Evolutionary conservation across 2,113 vertebrate genomes (phyloP).

Genomic region (Sceloporus tristichus): DNA sequence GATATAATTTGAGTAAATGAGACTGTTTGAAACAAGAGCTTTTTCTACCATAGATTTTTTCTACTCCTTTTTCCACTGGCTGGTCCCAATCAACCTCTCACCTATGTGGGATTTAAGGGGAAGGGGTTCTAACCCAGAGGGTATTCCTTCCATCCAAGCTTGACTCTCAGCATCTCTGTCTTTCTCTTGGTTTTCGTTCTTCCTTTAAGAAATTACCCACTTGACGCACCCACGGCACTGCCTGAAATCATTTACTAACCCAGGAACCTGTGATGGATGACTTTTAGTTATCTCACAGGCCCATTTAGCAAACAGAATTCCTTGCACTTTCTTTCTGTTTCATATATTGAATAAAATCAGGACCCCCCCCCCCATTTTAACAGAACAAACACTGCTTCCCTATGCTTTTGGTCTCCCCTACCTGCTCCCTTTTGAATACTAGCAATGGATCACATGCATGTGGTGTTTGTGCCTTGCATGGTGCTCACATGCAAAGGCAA

Average conservation of each 20-base stretch:
- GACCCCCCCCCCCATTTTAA: conserved; percentile 41
- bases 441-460: conserved; percentile 91
- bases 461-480: conserved; percentile 98
- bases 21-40: neutral
- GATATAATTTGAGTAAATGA: no score
- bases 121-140: neutral
- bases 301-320: conserved; percentile 22
- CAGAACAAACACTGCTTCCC: conserved; percentile 70
- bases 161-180: neutral
- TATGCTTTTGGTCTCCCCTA: conserved; percentile 69
- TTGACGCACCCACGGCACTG: neutral
- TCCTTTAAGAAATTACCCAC: neutral
- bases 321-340: conserved; percentile 61
- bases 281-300: conserved; percentile 31
- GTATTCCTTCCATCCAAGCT: neutral
- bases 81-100: neutral
- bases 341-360: conserved; percentile 16
- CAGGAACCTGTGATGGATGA: conserved; percentile 22
- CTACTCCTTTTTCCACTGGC: neutral
- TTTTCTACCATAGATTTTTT: neutral
- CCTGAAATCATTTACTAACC: conserved; percentile 33
- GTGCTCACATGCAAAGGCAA: conserved; percentile 94
- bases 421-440: conserved; percentile 73
- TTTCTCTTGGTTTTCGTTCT: neutral
- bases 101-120: neutral